A percentile compares a stretch with the other conserved stretches of the same genome.
phyloP scores from a whole-genome alignment of 2,113 vertebrate genomes.

The Himantopus leucocephalus region DNA sequence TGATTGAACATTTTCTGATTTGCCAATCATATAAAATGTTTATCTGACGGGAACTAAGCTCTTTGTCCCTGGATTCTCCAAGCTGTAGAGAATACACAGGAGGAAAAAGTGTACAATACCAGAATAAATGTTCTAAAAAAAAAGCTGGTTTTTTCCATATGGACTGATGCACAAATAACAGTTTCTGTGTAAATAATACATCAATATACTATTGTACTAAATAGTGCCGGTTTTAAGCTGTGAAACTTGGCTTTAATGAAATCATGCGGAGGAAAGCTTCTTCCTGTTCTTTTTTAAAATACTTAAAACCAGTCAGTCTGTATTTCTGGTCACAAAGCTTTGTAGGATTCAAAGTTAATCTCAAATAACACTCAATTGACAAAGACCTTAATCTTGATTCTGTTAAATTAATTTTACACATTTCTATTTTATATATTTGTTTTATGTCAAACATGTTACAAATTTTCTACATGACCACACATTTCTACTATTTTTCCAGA shows the following conservation, averaged over 20 bases:
- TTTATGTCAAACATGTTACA: neutral
- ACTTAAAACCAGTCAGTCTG: accelerated
- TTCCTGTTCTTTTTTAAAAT: neutral
- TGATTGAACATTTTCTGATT: conserved; percentile 72
- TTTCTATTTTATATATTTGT: neutral
- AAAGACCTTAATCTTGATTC: neutral
- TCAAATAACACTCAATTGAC: neutral
- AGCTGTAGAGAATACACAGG: neutral
- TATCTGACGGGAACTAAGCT: neutral
- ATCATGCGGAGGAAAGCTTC: neutral
- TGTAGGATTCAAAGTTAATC: neutral
- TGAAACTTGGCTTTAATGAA: neutral
- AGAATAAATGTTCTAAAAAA: neutral
- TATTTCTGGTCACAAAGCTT: neutral
- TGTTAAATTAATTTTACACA: neutral
- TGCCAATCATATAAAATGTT: conserved; percentile 59
- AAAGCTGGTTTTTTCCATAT: neutral
- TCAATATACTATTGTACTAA: neutral
- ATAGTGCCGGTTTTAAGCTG: neutral
- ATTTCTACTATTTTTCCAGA: neutral
- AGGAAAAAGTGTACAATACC: neutral
- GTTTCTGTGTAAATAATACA: neutral
- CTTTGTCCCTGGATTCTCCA: neutral
- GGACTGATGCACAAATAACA: neutral
- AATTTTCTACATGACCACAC: neutral